These are phyloP conservation scores for Monoplex corrugatus DNA, from an alignment of 2,888 invertebrate genomes.

Conservation along the genomic window DNA sequence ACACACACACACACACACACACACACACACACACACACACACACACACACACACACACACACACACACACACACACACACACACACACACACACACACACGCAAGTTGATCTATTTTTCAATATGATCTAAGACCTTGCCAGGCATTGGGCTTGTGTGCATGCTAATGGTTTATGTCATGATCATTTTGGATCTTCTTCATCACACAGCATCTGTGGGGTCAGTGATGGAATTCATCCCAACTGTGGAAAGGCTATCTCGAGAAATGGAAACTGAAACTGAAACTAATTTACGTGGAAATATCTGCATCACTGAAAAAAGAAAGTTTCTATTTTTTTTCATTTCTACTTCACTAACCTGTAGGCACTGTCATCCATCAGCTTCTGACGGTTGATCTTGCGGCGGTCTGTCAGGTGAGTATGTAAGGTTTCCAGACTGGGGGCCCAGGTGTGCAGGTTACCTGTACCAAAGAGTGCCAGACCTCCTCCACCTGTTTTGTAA, in stretches of 20 bases:
- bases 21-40: neutral
- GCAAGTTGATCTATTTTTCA: no score
- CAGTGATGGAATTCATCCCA: no score
- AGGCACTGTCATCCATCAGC: conserved; percentile 95
- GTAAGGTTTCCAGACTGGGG: conserved; percentile 86
- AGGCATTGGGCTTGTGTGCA: neutral
- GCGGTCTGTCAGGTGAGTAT: conserved; percentile 85
- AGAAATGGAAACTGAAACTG: no score
- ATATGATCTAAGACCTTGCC: no score
- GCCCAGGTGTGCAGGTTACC: conserved; percentile 96
- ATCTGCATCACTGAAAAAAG: no score
- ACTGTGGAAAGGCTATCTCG: no score
- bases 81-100: neutral
- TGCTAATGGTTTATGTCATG: no score
- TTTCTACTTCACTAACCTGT: conserved; percentile 86
- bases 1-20: neutral
- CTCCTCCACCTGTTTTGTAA: conserved; percentile 86
- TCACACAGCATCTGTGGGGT: no score
- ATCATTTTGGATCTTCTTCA: no score
- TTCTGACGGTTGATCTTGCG: conserved; percentile 87
- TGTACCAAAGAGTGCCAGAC: conserved; percentile 94
- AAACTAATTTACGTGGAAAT: no score
- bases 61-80: neutral
- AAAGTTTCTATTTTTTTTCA: no score
- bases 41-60: neutral